A percentile compares a stretch with the other conserved stretches of the same genome.
These are phyloP conservation scores for Eidolon helvum DNA, from an alignment of 2,113 vertebrate species.

Conservation along the genomic window DNA sequence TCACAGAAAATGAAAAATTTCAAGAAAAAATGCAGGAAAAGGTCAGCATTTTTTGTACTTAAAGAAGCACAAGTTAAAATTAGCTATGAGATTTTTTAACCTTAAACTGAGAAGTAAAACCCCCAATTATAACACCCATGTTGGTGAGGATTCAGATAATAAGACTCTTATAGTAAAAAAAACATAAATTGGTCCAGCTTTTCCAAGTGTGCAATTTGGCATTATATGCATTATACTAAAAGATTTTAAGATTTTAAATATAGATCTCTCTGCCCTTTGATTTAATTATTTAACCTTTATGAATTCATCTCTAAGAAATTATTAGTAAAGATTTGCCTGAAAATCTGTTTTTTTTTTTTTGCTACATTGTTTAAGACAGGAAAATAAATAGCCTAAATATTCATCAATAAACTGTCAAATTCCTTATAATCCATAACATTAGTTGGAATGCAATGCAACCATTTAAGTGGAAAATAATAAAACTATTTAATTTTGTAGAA, in stretches of 20 bases:
- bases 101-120: background rate
- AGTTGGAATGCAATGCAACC: background rate
- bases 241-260: background rate
- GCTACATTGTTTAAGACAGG: background rate
- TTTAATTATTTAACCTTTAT: background rate
- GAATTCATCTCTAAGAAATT: background rate
- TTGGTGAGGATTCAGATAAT: background rate
- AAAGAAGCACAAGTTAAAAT: background rate
- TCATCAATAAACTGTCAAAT: background rate
- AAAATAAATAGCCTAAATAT: constrained; percentile 30
- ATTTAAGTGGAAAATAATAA: constrained; percentile 13
- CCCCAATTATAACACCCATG: background rate
- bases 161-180: background rate
- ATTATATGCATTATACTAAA: background rate
- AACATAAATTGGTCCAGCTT: background rate
- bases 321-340: background rate
- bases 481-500: background rate
- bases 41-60: background rate
- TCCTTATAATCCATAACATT: background rate
- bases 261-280: background rate
- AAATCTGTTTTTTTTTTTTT: constrained; percentile 41
- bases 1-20: background rate
- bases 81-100: background rate
- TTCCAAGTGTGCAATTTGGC: background rate
- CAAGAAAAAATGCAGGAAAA: background rate